Percentiles rank a stretch among this genome's conserved stretches.
phyloP scores from a whole-genome alignment of 1,140 invertebrate species.

The Calephelis nemesis region DNA sequence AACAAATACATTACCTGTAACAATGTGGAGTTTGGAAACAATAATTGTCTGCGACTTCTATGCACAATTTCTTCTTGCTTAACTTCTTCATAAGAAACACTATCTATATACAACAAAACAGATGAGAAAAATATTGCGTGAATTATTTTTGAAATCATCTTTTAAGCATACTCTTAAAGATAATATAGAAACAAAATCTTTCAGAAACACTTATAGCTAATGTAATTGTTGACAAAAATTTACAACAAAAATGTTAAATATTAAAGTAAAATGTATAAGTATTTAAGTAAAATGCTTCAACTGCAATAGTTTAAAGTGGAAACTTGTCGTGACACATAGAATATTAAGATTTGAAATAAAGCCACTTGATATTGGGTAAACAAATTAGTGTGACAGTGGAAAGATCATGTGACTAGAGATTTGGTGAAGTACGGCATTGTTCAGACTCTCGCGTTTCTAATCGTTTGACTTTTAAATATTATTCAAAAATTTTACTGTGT shows the following conservation, averaged over 20 bases:
- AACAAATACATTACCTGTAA: slow-evolving; percentile 54
- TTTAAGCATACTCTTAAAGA: neutral
- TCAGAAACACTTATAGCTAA: no score
- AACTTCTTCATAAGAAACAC: neutral
- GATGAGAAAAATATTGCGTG: neutral
- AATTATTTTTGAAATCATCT: slow-evolving; percentile 7
- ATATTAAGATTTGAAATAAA: slow-evolving; percentile 1
- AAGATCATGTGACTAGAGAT: slow-evolving; percentile 52
- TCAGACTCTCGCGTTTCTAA: slow-evolving; percentile 27
- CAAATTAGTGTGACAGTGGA: slow-evolving; percentile 53
- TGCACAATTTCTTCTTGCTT: slow-evolving; percentile 35
- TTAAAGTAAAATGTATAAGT: no score
- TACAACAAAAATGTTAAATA: no score
- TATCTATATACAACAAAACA: slow-evolving; percentile 23
- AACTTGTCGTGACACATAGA: neutral
- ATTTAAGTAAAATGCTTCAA: no score
- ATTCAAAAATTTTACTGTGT: no score
- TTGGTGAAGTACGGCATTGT: slow-evolving; percentile 36
- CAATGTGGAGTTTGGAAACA: slow-evolving; percentile 64
- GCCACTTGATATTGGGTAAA: slow-evolving; percentile 55
- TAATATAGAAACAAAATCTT: neutral
- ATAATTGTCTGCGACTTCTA: slow-evolving; percentile 56
- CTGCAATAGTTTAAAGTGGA: neutral
- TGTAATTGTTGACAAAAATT: no score
- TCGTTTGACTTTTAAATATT: neutral